A percentile compares a stretch with the other conserved stretches of the same genome.
Conservation (phyloP, 2,888 invertebrate species). For the Steinernema scapterisci region DNA sequence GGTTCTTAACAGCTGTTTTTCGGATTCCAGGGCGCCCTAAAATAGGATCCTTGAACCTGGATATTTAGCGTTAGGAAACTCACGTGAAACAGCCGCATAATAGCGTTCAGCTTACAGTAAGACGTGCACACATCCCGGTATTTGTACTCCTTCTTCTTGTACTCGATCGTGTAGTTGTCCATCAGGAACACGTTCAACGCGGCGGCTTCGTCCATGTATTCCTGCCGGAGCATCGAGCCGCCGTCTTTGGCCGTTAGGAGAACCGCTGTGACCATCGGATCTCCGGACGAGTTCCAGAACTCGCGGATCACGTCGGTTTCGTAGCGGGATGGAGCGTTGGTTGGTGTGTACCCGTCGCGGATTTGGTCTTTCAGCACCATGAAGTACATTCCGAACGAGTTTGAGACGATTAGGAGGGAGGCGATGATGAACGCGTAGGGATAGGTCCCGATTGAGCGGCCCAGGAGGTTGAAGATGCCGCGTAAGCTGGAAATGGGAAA, state of each 20-base stretch:
- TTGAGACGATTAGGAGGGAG: constrained; percentile 24
- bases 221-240: constrained; percentile 61
- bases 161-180: constrained; percentile 48
- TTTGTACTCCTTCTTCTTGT: constrained; percentile 41
- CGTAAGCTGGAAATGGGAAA: constrained; percentile 40
- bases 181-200: constrained; percentile 49
- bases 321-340: constrained; percentile 63
- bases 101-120: constrained; percentile 61
- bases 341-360: constrained; percentile 66
- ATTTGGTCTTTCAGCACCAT: constrained; percentile 56
- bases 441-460: constrained; percentile 26
- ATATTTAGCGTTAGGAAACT: background rate
- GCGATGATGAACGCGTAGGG: constrained; percentile 35
- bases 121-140: constrained; percentile 62
- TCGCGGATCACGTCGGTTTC: constrained; percentile 60
- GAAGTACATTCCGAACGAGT: constrained; percentile 39
- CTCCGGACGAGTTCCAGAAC: constrained; percentile 57
- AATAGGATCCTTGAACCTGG: background rate
- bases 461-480: constrained; percentile 52
- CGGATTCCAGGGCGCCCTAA: constrained; percentile 34
- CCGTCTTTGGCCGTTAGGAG: constrained; percentile 61
- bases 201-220: constrained; percentile 56
- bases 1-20: constrained; percentile 1
- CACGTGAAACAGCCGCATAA: constrained; percentile 61
- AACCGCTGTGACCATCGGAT: constrained; percentile 64